Percentiles rank a stretch among this genome's conserved stretches.
These are phyloP conservation scores for Drosophila subpulchrella DNA, from an alignment of 1,140 invertebrate genomes.

Conservation along the genomic window DNA sequence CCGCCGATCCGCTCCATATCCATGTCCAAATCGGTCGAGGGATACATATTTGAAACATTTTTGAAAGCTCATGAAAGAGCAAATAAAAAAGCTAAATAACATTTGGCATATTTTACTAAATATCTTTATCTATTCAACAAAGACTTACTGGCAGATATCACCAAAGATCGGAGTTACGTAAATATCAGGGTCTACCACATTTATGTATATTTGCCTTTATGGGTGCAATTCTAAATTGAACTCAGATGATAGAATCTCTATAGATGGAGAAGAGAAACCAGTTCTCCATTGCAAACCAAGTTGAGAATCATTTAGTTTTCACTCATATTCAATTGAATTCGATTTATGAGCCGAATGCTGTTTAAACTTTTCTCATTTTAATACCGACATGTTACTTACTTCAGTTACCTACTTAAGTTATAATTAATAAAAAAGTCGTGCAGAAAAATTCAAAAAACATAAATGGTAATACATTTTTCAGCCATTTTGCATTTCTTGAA, in stretches of 20 bases:
- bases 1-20: neutral
- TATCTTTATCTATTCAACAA: too few relatives aligned
- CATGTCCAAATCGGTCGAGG: neutral
- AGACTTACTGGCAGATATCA: neutral
- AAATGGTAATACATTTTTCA: neutral
- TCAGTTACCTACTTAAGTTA: neutral
- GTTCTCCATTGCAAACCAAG: conserved; percentile 24
- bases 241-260: conserved; percentile 1
- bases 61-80: too few relatives aligned
- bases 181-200: conserved; percentile 26
- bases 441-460: neutral
- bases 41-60: too few relatives aligned
- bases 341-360: conserved; percentile 1
- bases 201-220: conserved; percentile 4
- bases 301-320: conserved; percentile 16
- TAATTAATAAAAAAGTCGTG: neutral
- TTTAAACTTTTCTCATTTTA: neutral
- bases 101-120: too few relatives aligned
- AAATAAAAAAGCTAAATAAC: too few relatives aligned
- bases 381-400: neutral
- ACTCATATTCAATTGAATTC: conserved; percentile 5
- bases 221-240: conserved; percentile 4
- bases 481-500: too few relatives aligned
- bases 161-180: neutral
- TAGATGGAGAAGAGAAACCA: conserved; percentile 11